Base-by-base conservation (phyloP, 1,140 invertebrate species). In the Saccostrea cuccullata region DNA sequence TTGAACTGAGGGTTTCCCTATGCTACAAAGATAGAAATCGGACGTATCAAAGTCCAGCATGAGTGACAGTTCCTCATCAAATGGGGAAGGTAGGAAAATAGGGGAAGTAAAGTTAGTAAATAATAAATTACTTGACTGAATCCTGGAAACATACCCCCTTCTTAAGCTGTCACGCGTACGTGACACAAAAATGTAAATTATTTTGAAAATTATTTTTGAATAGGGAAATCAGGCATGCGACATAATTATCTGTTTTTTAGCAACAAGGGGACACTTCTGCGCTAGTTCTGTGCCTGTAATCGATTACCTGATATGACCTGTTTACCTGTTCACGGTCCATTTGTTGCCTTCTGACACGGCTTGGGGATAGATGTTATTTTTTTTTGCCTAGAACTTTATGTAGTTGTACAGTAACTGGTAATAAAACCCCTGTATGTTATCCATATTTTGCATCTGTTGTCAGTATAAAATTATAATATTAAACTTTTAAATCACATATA, bases 51-150 rank as follows among this genome's bases (percentile, higher is more conserved):
- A 77, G 70, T 77, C 70, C 70, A 77, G 70, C 70, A 77, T 77
- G 70, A 77, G 70, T 77, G 70, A 77, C 26, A 77, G 70, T 77
- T 77, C 70, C 70, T 77, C 70, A 77, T 77, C 70, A 77, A 77
- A 77, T 77, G 70, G 70, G 70, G 70, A 77, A 77, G 70, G 70
- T 77, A 77, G 70, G 70, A 77, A 30, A 30, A 36, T 77, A 77
- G 70, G 36, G 70, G 70, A 77, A 77, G 70, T 77, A 77, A 77
- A 77, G n/a, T n/a, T n/a, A n/a, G n/a, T n/a, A n/a, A n/a, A 30
- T 1, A 77, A 77, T 67, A 67, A 77, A 77, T 30, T 30, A 77
- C 23, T 12, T 30, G 23, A 77, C 13, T 26, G 23, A 30, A 77
- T 77, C 70, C 13, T 77, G 70, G 70, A 26, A 77, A 30, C 70